Evolutionary conservation across 2,113 vertebrate genomes (phyloP).

Genomic region (Chamaea fasciata): DNA sequence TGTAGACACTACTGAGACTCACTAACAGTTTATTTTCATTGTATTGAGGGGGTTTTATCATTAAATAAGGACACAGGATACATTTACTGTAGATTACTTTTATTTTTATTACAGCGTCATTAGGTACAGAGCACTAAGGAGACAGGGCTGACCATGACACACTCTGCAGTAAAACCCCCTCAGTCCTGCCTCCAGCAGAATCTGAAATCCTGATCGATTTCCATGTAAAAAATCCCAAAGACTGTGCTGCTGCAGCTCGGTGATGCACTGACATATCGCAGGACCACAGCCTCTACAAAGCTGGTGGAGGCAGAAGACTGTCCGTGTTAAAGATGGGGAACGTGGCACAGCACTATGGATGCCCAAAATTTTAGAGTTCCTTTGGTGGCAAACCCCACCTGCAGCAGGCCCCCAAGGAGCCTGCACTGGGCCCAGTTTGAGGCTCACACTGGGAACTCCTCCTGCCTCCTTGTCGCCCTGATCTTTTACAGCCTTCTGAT

Average conservation of each 20-base stretch:
- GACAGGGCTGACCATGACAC: neutral
- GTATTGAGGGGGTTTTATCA: neutral
- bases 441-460: neutral
- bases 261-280: neutral
- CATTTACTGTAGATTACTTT: neutral
- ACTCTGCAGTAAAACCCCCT: neutral
- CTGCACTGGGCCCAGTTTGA: neutral
- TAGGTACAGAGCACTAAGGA: neutral
- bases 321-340: accelerated
- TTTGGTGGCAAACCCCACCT: neutral
- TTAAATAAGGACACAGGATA: neutral
- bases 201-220: neutral
- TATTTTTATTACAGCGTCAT: neutral
- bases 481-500: no score
- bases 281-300: neutral
- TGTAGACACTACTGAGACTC: neutral
- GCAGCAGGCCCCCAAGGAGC: neutral
- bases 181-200: neutral
- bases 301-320: neutral
- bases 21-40: conserved; percentile 32
- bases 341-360: accelerated
- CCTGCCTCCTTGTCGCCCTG: no score
- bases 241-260: neutral
- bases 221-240: accelerated
- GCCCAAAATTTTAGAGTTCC: accelerated